Conservation (phyloP, 2,888 invertebrate species). For the Calameuta pallipes region DNA sequence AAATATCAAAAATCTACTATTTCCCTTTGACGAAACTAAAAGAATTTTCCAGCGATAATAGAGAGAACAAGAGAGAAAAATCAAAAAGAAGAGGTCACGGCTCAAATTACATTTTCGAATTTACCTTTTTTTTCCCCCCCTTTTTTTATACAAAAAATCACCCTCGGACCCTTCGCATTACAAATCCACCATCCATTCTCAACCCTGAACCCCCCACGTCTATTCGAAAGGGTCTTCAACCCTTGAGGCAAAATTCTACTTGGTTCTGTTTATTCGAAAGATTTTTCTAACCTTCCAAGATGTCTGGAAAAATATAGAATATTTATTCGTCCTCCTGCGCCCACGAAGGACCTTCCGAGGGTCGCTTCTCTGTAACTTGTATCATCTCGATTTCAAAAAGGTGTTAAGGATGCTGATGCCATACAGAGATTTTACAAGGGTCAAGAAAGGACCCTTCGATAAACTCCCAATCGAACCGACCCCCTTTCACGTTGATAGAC, state of each 20-base stretch:
- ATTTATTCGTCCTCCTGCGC: background rate
- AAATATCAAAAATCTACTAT: too few species aligned
- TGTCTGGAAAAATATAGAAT: background rate
- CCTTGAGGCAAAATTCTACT: background rate
- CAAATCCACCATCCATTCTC: background rate
- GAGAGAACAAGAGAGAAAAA: too few species aligned
- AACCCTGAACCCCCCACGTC: background rate
- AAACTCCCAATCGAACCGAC: too few species aligned
- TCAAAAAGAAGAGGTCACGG: background rate
- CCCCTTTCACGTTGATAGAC: too few species aligned
- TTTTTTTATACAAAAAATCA: background rate
- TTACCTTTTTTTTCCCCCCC: background rate
- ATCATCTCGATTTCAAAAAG: too few species aligned
- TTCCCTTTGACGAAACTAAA: too few species aligned
- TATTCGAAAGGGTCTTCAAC: too few species aligned
- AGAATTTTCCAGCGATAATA: too few species aligned
- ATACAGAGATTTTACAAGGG: too few species aligned
- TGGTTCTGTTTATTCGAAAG: conserved; percentile 2
- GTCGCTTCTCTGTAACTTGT: too few species aligned
- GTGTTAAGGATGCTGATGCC: too few species aligned
- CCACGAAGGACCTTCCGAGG: background rate
- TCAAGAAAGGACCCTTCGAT: too few species aligned
- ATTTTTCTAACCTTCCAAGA: conserved; percentile 1
- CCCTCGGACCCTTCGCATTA: background rate
- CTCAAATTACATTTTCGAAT: background rate